phyloP scores from a whole-genome alignment of 1,140 invertebrate species.

The Macrocentrus cingulum region DNA sequence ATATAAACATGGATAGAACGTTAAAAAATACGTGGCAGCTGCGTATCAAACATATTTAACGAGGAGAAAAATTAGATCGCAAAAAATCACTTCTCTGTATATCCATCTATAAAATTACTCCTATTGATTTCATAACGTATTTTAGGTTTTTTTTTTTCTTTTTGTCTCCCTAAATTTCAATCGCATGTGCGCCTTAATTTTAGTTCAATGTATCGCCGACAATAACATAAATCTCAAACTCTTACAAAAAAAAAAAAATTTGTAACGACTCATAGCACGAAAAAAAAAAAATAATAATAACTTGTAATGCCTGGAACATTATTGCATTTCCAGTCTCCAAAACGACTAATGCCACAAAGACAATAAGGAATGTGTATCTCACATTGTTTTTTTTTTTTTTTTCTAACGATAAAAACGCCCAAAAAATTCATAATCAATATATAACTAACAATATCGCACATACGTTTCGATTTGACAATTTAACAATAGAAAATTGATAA shows the following conservation, averaged over 20 bases:
- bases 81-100: neutral
- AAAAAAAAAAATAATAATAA: conserved; percentile 3
- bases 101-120: neutral
- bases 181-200: neutral
- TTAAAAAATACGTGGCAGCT: conserved; percentile 28
- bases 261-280: neutral
- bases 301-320: too few species aligned
- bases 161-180: too few species aligned
- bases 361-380: conserved; percentile 13
- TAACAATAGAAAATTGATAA: neutral
- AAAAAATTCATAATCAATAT: conserved; percentile 8
- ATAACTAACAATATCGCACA: conserved; percentile 1
- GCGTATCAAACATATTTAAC: neutral
- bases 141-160: too few species aligned
- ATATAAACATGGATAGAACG: conserved; percentile 34
- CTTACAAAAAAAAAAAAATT: conserved; percentile 2
- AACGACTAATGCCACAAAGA: neutral
- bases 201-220: neutral
- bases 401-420: neutral
- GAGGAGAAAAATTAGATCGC: neutral
- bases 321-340: neutral
- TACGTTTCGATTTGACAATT: conserved; percentile 3
- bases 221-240: neutral
- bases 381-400: too few species aligned
- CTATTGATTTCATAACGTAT: too few species aligned